A percentile compares a stretch with the other conserved stretches of the same genome.
These are phyloP conservation scores for Taxidea taxus DNA, from an alignment of 2,113 vertebrate species.

Conservation along the genomic window DNA sequence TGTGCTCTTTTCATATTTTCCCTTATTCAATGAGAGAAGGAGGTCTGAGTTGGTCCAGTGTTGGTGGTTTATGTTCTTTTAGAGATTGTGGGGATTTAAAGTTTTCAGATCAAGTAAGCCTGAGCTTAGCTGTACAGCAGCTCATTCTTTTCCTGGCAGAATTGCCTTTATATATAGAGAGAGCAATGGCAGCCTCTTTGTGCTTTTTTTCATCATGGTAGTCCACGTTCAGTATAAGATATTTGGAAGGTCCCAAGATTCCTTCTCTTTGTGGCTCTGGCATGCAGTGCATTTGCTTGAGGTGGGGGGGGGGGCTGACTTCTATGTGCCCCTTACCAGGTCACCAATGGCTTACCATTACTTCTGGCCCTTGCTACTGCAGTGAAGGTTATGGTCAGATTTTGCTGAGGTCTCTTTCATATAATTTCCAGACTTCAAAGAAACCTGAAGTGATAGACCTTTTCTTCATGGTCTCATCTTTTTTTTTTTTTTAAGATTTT, in stretches of 20 bases:
- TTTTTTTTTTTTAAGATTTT: too few relatives aligned
- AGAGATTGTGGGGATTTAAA: background rate
- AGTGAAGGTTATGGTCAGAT: background rate
- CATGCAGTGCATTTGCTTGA: background rate
- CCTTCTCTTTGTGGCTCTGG: background rate
- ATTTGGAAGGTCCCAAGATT: background rate
- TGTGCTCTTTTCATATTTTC: background rate
- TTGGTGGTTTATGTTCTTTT: background rate
- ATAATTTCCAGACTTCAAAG: conserved; percentile 3
- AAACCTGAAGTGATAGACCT: background rate
- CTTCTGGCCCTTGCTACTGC: background rate
- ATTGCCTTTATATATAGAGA: background rate
- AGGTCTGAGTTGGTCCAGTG: background rate
- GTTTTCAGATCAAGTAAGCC: background rate
- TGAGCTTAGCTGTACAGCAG: background rate
- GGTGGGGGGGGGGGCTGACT: background rate
- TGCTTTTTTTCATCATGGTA: background rate
- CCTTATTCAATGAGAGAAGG: background rate
- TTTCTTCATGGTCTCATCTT: background rate
- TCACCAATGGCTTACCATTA: background rate
- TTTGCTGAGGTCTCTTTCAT: background rate
- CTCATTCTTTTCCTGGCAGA: background rate
- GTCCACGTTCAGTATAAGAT: background rate
- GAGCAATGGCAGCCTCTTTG: background rate
- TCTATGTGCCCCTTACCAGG: background rate